Conservation (phyloP, 2,888 invertebrate species). For the Dendrolimus houi region DNA sequence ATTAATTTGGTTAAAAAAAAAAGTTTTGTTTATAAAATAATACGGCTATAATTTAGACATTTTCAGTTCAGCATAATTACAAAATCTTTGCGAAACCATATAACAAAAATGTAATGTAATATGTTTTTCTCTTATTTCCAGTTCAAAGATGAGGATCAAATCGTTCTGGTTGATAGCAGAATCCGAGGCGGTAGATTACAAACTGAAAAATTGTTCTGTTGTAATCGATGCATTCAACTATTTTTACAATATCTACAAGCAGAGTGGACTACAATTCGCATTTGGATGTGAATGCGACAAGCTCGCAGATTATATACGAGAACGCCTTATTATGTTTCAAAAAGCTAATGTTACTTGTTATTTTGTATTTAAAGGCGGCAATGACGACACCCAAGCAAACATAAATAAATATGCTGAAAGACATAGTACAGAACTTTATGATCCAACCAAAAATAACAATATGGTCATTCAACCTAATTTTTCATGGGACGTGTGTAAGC, state of each 20-base stretch:
- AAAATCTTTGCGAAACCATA: too few species aligned
- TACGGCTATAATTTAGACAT: too few species aligned
- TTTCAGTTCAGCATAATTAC: too few species aligned
- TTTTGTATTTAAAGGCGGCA: constrained; percentile 34
- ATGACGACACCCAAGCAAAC: constrained; percentile 14
- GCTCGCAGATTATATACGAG: constrained; percentile 22
- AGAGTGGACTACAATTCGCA: constrained; percentile 11
- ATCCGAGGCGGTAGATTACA: background rate
- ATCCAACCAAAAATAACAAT: constrained; percentile 6
- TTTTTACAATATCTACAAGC: constrained; percentile 21
- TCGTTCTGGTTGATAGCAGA: background rate
- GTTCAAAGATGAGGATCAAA: constrained; percentile 1
- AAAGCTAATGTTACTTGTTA: constrained; percentile 29
- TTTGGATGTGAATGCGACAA: constrained; percentile 31
- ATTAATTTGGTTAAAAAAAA: too few species aligned
- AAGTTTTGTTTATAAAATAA: too few species aligned
- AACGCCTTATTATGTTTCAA: constrained; percentile 22
- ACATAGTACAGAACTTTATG: background rate
- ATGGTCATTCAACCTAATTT: too few species aligned
- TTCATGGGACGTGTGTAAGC: constrained; percentile 19
- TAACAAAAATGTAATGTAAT: too few species aligned
- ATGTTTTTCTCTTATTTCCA: too few species aligned
- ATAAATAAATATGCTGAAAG: constrained; percentile 6
- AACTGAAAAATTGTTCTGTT: constrained; percentile 16
- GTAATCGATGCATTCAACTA: constrained; percentile 38